Base-by-base conservation (phyloP, 2,797 vertebrate species). In the Sebastes cheni region DNA sequence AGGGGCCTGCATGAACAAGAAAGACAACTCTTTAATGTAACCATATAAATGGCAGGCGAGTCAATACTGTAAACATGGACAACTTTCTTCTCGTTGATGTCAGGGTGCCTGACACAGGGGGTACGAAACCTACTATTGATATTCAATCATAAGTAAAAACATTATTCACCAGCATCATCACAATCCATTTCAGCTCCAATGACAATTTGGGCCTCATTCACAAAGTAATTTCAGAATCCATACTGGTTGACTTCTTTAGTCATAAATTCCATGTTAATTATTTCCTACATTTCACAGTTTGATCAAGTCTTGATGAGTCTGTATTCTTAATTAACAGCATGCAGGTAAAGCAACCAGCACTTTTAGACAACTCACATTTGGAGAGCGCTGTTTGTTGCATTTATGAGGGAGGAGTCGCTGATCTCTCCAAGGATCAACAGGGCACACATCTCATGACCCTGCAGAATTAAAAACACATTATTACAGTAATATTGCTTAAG, bases 321-420 rank as follows among this genome's bases (percentile, higher is more conserved):
- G 23, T 60, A 9, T 60, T 67, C 22, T 46, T 6, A 11, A 42
- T 4, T 6, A 56, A 64, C 22, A 32, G 50, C 9, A 22, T 50
- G 27, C 27, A n/a, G n/a, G n/a, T n/a, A n/a, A n/a, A n/a, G n/a
- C n/a, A n/a, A n/a, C n/a, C n/a, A n/a, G n/a, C n/a, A n/a, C n/a
- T n/a, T n/a, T n/a, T n/a, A n/a, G n/a, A n/a, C n/a, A n/a, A 64
- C 98, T 98, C 93, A 99, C 98, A 98, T 99, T 93, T 99, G 98
- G 83, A 99, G 97, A 65, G 97, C 93, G 60, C 92, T 95, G 95
- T 99, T 99, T 84, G 97, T 97, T 88, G 97, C 97, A 92, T 99
- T 99, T 93, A 99, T 99, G 95, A 99, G 97, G 85, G 97, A 96
- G 77, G 96, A 95, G 92, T 98, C 97, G 59, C 95, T 96, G 91